These are phyloP conservation scores for Zygaena filipendulae DNA, from an alignment of 2,888 invertebrate species.

Conservation along the genomic window DNA sequence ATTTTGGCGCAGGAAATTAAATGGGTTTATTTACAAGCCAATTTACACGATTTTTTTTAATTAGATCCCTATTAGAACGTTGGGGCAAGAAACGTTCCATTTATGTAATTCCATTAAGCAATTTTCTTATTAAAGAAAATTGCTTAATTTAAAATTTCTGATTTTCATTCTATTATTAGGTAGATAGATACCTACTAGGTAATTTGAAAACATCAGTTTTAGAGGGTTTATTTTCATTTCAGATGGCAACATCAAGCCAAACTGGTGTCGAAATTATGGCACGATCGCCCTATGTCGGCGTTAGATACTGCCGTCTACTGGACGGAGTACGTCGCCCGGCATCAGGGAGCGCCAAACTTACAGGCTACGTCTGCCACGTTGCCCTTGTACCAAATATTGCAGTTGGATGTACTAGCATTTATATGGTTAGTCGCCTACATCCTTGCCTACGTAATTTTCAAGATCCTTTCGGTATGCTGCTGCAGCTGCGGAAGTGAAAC, in stretches of 20 bases:
- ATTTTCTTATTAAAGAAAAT: no score
- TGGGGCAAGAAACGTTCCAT: no score
- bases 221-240: no score
- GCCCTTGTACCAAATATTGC: conserved; percentile 47
- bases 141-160: no score
- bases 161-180: no score
- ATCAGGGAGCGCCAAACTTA: conserved; percentile 49
- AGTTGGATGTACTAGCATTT: conserved; percentile 50
- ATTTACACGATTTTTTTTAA: no score
- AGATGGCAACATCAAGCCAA: conserved; percentile 48
- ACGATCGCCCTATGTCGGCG: conserved; percentile 61
- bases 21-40: no score
- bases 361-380: conserved; percentile 35
- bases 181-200: no score
- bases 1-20: no score
- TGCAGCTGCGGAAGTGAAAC: conserved; percentile 37
- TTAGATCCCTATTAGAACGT: no score
- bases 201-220: no score
- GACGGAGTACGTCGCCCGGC: conserved; percentile 65
- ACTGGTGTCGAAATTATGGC: conserved; percentile 57
- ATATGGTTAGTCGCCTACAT: conserved; percentile 41
- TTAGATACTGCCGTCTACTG: conserved; percentile 68
- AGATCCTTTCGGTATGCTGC: conserved; percentile 39
- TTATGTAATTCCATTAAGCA: no score
- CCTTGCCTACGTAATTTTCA: conserved; percentile 33